A percentile compares a stretch with the other conserved stretches of the same genome.
phyloP scores from a whole-genome alignment of 2,113 vertebrate species.

The Trematomus loennbergii region DNA sequence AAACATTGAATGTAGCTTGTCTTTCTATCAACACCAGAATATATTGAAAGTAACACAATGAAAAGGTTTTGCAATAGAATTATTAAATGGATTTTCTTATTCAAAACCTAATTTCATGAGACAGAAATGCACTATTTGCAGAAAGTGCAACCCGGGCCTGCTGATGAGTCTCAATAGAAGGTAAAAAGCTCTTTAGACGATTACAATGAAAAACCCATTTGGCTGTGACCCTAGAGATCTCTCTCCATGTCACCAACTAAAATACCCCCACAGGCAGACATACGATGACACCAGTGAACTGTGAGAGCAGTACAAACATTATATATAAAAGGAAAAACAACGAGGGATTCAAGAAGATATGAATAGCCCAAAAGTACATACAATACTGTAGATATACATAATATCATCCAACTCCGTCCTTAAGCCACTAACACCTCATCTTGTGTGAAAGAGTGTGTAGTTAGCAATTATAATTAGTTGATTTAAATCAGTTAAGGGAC shows the following conservation, averaged over 20 bases:
- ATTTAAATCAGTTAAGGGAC: constrained; percentile 71
- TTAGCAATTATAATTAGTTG: constrained; percentile 67
- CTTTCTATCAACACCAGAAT: not conserved
- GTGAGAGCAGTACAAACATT: not conserved
- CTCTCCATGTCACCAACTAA: not conserved
- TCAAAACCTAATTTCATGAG: constrained; percentile 29
- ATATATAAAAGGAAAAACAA: not conserved
- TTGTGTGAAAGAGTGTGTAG: constrained; percentile 12
- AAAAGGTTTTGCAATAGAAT: not conserved
- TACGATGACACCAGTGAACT: constrained; percentile 3
- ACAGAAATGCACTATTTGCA: not conserved
- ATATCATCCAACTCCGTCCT: not conserved
- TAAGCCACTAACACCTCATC: not conserved
- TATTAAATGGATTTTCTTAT: not conserved
- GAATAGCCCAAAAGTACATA: not conserved
- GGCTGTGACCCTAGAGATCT: constrained; percentile 17
- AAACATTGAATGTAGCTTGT: not conserved
- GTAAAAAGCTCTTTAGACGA: constrained; percentile 12
- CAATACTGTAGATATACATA: not conserved
- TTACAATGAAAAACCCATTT: constrained; percentile 26
- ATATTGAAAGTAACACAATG: not conserved
- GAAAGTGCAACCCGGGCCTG: not conserved
- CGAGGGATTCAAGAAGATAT: not conserved
- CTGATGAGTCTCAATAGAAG: constrained; percentile 24
- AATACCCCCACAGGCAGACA: not conserved